phyloP scores from a whole-genome alignment of 2,113 vertebrate species.

The Neoarius graeffei region DNA sequence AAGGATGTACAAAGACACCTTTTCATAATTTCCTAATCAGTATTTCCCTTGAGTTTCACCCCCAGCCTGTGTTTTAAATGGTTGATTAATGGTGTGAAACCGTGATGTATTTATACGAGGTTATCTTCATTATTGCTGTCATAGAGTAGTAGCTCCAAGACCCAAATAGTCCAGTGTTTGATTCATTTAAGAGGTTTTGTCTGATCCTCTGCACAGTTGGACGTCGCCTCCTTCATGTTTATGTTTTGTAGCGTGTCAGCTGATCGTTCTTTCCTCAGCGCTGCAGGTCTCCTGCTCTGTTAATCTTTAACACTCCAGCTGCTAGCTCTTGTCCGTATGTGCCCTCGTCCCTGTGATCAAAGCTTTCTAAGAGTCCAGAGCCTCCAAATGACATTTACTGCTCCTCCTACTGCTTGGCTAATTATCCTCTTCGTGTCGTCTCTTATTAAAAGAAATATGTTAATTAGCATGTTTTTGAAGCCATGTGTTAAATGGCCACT shows the following conservation, averaged over 20 bases:
- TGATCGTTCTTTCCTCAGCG: slow-evolving; percentile 27
- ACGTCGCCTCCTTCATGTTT: not conserved
- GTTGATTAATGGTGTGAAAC: not conserved
- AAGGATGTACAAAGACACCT: not conserved
- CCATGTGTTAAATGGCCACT: slow-evolving; percentile 8
- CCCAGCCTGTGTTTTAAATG: too few relatives aligned
- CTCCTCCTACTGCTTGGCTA: not conserved
- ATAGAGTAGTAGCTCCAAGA: not conserved
- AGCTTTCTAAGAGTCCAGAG: not conserved
- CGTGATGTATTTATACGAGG: not conserved
- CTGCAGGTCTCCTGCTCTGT: slow-evolving; percentile 32
- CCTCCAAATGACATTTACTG: not conserved
- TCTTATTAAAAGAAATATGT: not conserved
- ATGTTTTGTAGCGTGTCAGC: not conserved
- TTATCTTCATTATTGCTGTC: not conserved
- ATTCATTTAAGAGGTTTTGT: not conserved
- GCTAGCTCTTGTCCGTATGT: not conserved
- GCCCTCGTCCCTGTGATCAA: not conserved
- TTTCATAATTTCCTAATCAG: not conserved
- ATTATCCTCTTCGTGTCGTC: not conserved
- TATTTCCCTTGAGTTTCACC: not conserved
- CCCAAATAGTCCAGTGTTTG: not conserved
- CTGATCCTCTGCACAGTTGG: not conserved
- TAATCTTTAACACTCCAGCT: slow-evolving; percentile 44
- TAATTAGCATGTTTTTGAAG: slow-evolving; percentile 4